Evolutionary conservation across 2,797 vertebrate genomes (phyloP), one percentile per base, ranked within the genome.

Genomic region (Poeciliopsis infans): DNA sequence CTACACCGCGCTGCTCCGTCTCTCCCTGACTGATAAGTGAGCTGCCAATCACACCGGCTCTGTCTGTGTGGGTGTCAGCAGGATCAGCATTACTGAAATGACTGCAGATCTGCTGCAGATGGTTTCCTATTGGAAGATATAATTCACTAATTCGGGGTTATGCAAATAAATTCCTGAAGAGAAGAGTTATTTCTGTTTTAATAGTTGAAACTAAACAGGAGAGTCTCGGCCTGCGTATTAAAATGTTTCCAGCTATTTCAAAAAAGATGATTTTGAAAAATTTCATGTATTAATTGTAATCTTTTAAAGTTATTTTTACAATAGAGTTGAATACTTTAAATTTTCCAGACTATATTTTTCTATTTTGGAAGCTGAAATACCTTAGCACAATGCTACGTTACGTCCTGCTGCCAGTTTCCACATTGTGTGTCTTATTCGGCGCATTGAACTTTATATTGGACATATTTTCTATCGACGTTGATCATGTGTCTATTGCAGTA

Each of bases 21-120:
- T 80, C 85, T 93, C 83, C 87, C 80, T 13, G 72, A 57, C 91
- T 94, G 93, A 95, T 94, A 94, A 94, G 91, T 90, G 87, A 93
- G 74, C 89, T 93, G 93, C 83, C 93, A 91, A 81, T 93, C 91
- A 93, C 33, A 77, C 47, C 6, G 7, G 7, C 36, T 83, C 55
- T 47, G 64, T 84, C 76, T 83, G 73, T 51, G 71, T 81, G 46
- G 70, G 64, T 76, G 68, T 59, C 39, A 43, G 25, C 75, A 61
- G 59, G 59, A 61, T 64, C 59, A 36, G 59, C 59, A 36, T 36
- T 33, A 64, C 59, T 64, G 59, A 64, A 64, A 71, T 53, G 72
- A 47, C 31, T 47, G 11, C 45, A 36, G 46, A 23, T 20, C 71
- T 5, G 46, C 46, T 49, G 45, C 46, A 36, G 59, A 72, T 15